Conservation (phyloP, 2,888 invertebrate species). For the Eupithecia centaureata region DNA sequence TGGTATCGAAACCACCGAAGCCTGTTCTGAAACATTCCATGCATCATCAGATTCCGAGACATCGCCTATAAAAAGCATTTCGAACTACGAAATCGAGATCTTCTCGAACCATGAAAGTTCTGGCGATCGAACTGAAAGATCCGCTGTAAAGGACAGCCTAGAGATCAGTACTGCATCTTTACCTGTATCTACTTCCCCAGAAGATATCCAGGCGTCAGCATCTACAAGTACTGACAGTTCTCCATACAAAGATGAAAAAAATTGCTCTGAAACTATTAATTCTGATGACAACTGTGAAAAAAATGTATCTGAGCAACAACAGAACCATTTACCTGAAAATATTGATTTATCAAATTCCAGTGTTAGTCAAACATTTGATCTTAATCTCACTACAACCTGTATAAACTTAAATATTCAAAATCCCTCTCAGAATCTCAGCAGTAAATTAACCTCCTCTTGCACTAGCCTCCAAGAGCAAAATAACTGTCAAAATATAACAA, state of each 20-base stretch:
- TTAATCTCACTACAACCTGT: neutral
- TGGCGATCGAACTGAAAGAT: constrained; percentile 9
- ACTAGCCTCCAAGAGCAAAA: constrained; percentile 63
- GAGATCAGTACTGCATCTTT: constrained; percentile 48
- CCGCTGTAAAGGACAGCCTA: constrained; percentile 14
- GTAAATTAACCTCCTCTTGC: constrained; percentile 61
- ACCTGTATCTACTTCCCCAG: constrained; percentile 51
- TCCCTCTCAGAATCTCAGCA: constrained; percentile 47
- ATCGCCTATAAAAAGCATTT: constrained; percentile 51
- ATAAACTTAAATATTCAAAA: constrained; percentile 50
- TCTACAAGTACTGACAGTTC: constrained; percentile 45
- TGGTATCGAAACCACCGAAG: constrained; percentile 59
- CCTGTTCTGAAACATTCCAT: constrained; percentile 51
- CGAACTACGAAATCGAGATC: constrained; percentile 34
- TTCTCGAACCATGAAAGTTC: constrained; percentile 8
- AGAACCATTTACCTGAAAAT: constrained; percentile 2
- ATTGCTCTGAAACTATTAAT: constrained; percentile 36
- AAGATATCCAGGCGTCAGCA: constrained; percentile 45
- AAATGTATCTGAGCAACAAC: constrained; percentile 17
- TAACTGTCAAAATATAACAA: constrained; percentile 47
- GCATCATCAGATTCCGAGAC: constrained; percentile 54
- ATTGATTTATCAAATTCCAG: constrained; percentile 10
- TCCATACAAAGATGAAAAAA: constrained; percentile 41
- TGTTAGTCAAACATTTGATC: constrained; percentile 8
- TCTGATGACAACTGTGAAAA: constrained; percentile 13